A percentile compares a stretch with the other conserved stretches of the same genome.
Evolutionary conservation across 2,797 vertebrate genomes (phyloP).

Genomic region (Pelochelys cantorii): DNA sequence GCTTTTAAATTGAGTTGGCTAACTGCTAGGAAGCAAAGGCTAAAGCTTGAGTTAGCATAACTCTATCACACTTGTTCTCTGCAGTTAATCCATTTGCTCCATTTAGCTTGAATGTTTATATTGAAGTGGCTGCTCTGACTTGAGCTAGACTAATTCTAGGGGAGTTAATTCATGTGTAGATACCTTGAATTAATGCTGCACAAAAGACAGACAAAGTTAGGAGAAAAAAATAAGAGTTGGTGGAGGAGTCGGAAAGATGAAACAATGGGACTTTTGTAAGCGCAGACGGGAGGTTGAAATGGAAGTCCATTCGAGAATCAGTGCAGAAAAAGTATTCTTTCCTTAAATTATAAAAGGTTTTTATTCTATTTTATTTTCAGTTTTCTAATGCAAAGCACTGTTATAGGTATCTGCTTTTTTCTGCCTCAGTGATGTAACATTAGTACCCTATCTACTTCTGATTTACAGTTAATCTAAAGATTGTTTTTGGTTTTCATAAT

Average conservation of each 20-base stretch:
- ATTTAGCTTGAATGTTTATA: neutral
- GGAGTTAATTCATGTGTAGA: neutral
- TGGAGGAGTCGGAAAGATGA: neutral
- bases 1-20: no score
- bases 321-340: neutral
- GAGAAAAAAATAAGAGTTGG: neutral
- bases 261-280: neutral
- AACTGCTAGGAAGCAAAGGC: no score
- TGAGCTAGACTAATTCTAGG: neutral
- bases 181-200: neutral
- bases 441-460: neutral
- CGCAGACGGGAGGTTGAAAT: neutral
- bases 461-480: neutral
- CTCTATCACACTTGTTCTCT: neutral
- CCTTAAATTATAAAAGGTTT: neutral
- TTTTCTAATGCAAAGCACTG: neutral
- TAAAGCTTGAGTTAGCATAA: neutral
- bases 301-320: neutral
- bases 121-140: neutral
- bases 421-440: neutral
- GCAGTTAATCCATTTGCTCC: neutral
- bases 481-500: neutral
- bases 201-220: neutral
- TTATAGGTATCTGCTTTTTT: neutral
- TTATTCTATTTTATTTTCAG: neutral